These are phyloP conservation scores for Xerus rutilus DNA, from an alignment of 2,797 vertebrate species.

Conservation along the genomic window DNA sequence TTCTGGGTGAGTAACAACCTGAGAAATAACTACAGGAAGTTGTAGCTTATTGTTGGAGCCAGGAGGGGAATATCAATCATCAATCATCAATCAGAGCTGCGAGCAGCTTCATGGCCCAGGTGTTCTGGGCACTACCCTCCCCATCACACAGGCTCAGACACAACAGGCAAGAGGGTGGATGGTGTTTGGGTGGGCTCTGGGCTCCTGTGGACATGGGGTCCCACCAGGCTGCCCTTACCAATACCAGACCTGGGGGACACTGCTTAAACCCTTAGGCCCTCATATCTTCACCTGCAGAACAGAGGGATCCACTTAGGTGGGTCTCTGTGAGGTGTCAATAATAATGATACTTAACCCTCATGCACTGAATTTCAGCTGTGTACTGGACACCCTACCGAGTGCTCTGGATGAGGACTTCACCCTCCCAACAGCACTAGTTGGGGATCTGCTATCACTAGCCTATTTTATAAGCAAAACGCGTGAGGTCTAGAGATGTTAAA, in stretches of 20 bases:
- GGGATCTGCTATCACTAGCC: no score
- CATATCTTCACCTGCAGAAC: neutral
- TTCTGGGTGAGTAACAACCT: neutral
- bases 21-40: neutral
- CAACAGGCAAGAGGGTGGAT: neutral
- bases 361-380: neutral
- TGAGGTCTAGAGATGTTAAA: neutral
- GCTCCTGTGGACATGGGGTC: neutral
- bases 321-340: neutral
- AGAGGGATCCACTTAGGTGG: neutral
- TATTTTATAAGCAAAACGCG: neutral
- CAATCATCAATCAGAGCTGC: neutral
- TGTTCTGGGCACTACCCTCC: neutral
- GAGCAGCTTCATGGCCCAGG: neutral
- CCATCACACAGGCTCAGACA: neutral
- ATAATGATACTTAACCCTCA: rapidly evolving
- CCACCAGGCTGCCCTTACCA: neutral
- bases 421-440: neutral
- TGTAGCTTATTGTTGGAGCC: neutral
- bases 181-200: no score
- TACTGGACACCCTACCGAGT: rapidly evolving
- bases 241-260: neutral
- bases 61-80: neutral
- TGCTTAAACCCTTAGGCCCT: neutral
- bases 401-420: neutral